Evolutionary conservation across 2,888 invertebrate genomes (phyloP), one percentile per base, ranked within the genome.

Genomic region (Drosophila yooni): DNA sequence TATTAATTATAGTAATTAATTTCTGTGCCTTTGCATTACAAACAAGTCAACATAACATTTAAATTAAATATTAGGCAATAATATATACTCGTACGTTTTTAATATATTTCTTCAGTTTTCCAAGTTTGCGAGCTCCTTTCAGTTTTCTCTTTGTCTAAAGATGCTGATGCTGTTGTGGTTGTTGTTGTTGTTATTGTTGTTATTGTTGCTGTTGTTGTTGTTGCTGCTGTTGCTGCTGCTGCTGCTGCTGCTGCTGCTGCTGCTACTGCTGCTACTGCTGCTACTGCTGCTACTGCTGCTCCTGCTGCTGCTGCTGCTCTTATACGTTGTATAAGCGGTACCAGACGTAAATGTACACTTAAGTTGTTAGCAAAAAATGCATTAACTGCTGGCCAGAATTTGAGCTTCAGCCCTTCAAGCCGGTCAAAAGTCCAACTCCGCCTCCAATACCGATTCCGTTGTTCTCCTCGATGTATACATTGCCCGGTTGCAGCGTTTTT

Each of bases 401-500:
- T 15, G 25, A 25, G 38, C 15, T 25, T 91, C 85, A 92, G 74
- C 91, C 91, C 83, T 92, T 93, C 56, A 85, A 90, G 67, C 70
- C 63, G 13, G 68, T 46, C 34, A 78, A 36, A 51, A 69, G 59
- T 38, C 71, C 64, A n/a, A 53, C 27, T 43, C 73, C 74, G 10
- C 77, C 21, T 27, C 91, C 81, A 33, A 38, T 8, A 21, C 57
- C 80, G 10, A 77, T 18, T 27, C 91, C 81, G 40, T 88, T 88
- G 74, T 89, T 91, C 86, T 93, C 93, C 81, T 93, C 93, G 73
- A 93, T 93, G 81, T 93, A 93, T 57, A 93, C 92, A 78, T 93
- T 93, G 66, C 93, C 93, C 66, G 91, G 91, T 76, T 92, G 92
- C 61, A 92, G 77, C 38, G 92, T 81, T 78, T 92, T 92, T 72